Percentiles rank a stretch among this genome's conserved stretches.
These are phyloP conservation scores for Semicossyphus pulcher DNA, from an alignment of 2,113 vertebrate species.

Conservation along the genomic window DNA sequence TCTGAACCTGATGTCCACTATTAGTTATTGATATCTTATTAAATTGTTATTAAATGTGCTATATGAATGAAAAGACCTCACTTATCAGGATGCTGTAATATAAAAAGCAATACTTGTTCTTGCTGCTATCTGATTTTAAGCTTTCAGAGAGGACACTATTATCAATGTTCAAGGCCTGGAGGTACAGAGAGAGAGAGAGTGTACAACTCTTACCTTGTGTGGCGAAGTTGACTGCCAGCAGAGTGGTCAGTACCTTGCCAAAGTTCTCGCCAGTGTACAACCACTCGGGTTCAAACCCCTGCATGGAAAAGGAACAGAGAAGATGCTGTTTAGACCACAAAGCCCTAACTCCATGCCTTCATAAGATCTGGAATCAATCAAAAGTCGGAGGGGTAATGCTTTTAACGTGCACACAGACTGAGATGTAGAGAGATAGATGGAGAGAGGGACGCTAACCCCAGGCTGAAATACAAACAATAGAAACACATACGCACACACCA, in stretches of 20 bases:
- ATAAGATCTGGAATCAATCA: conserved; percentile 7
- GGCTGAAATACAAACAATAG: conserved; percentile 27
- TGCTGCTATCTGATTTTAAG: not conserved
- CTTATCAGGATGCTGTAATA: not conserved
- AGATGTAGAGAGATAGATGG: not conserved
- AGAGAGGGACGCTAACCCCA: conserved; percentile 1
- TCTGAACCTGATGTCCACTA: no score
- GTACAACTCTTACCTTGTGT: conserved; percentile 89
- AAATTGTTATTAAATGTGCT: no score
- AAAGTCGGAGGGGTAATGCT: not conserved
- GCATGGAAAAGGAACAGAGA: conserved; percentile 52
- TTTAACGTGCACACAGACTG: not conserved
- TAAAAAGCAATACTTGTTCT: not conserved
- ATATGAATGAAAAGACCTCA: no score
- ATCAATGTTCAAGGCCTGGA: not conserved
- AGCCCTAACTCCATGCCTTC: not conserved
- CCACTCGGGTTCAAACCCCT: conserved; percentile 94
- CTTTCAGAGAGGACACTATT: not conserved
- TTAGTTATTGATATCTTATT: no score
- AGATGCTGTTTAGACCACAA: conserved; percentile 20
- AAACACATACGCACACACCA: conserved; percentile 16
- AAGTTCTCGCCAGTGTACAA: conserved; percentile 93
- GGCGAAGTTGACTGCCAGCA: conserved; percentile 92
- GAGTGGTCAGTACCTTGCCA: conserved; percentile 89
- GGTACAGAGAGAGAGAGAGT: not conserved